Evolutionary conservation across 2,797 vertebrate genomes (phyloP).

Genomic region (Cryptoprocta ferox): DNA sequence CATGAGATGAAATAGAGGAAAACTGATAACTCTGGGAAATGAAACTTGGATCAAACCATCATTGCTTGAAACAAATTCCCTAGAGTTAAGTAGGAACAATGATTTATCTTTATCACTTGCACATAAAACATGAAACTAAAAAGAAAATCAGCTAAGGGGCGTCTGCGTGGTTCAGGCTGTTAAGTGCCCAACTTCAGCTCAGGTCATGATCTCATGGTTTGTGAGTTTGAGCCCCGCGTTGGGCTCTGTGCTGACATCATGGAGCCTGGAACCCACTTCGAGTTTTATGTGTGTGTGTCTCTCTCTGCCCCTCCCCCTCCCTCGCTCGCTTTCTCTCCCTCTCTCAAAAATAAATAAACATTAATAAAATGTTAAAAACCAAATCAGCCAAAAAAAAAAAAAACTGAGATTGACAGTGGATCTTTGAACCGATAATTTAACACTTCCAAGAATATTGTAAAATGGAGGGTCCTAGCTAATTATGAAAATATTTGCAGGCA

Average conservation of each 20-base stretch:
- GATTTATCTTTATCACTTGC: slow-evolving; percentile 25
- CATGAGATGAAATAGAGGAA: slow-evolving; percentile 18
- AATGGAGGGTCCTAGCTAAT: background rate
- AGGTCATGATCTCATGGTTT: too few species aligned
- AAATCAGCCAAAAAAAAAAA: background rate
- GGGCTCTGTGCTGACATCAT: too few species aligned
- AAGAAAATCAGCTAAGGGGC: background rate
- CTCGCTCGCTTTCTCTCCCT: too few species aligned
- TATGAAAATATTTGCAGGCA: background rate
- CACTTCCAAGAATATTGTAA: background rate
- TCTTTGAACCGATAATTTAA: background rate
- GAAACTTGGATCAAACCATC: slow-evolving; percentile 45
- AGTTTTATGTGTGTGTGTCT: too few species aligned
- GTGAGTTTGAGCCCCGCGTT: too few species aligned
- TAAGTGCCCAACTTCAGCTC: too few species aligned
- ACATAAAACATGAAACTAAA: slow-evolving; percentile 37
- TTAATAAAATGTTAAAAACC: background rate
- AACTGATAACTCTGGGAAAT: slow-evolving; percentile 46
- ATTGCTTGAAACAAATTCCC: background rate
- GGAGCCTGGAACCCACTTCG: too few species aligned
- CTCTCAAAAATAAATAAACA: too few species aligned
- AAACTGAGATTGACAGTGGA: background rate
- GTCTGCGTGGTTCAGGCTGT: too few species aligned
- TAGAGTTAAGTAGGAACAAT: background rate
- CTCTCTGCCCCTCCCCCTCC: too few species aligned